Evolutionary conservation across 2,113 vertebrate species (phyloP), one percentile per base, ranked within the genome.

Genomic region (Damaliscus lunatus): DNA sequence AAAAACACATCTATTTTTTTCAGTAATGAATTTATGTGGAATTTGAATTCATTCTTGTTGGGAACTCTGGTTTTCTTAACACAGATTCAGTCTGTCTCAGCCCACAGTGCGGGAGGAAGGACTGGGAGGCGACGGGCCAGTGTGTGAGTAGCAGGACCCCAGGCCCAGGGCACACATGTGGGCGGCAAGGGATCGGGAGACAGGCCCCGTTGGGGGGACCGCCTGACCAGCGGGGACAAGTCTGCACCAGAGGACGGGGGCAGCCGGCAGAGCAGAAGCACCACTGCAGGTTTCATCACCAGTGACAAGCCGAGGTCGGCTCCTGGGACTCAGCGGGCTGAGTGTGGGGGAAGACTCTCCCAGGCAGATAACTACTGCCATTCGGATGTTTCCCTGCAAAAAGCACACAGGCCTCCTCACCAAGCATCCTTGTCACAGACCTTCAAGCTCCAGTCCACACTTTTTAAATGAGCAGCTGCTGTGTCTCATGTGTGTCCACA

Each of bases 331-430:
- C 91, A 97, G 97, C 40, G 15, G 83, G 83, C 57, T 92, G 91
- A 96, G 83, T 97, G 64, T 3, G 86, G 74, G 95, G 67, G 98
- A 97, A 96, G 97, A 60, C 46, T 87, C 95, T 77, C 96, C 85
- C 94, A 3, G 97, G 84, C 80, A 97, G 96, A 93, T 57, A 97
- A 90, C 94, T 60, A 84, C 43, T 85, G 88, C n/a, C 50, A 81
- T 4, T 46, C 29, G 48, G 33, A 78, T 0, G 40, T 31, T 74
- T 31, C 19, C 50, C 50, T 5, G 1, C 53, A 52, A 78, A 67
- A 5, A 7, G 67, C 53, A 52, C 15, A 3, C 0, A 36, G 62
- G 50, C 25, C 43, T 31, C 55, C 11, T 21, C 40, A n/a, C 15
- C 12, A n/a, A n/a, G 36, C 8, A 7, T 21, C 19, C 59, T 55